Percentiles rank a stretch among this genome's conserved stretches.
Evolutionary conservation across 1,140 invertebrate species (phyloP).

Genomic region (Plectrocnemia conspersa): DNA sequence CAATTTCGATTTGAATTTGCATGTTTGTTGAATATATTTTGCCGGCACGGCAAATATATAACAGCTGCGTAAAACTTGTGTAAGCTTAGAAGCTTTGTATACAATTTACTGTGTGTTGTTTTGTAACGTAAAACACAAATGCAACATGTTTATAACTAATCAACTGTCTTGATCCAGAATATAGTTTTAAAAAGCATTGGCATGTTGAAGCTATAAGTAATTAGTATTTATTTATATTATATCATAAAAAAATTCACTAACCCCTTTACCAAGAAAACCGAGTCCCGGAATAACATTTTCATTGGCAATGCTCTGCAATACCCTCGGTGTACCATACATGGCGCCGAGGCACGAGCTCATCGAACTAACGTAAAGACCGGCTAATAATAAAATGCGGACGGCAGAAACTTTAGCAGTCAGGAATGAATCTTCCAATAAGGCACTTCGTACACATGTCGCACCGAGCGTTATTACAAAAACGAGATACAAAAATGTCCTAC

Average conservation of each 20-base stretch:
- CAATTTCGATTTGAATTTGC: no score
- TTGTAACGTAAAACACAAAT: no score
- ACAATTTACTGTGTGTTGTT: no score
- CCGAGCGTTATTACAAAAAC: slow-evolving; percentile 86
- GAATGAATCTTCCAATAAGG: slow-evolving; percentile 78
- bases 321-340: slow-evolving; percentile 91
- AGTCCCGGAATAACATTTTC: slow-evolving; percentile 93
- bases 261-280: slow-evolving; percentile 79
- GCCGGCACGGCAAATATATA: no score
- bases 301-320: slow-evolving; percentile 90
- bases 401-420: slow-evolving; percentile 86
- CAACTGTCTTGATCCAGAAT: no score
- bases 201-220: no score
- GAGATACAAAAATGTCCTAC: slow-evolving; percentile 84
- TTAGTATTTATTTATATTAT: not conserved
- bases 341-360: slow-evolving; percentile 92
- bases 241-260: slow-evolving; percentile 52
- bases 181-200: no score
- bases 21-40: no score
- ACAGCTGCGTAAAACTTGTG: no score
- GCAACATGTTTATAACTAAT: no score
- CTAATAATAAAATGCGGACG: slow-evolving; percentile 74
- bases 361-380: slow-evolving; percentile 91
- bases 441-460: slow-evolving; percentile 72
- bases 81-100: no score